Conservation (phyloP, 2,797 vertebrate genomes). For the Lepus townsendii region DNA sequence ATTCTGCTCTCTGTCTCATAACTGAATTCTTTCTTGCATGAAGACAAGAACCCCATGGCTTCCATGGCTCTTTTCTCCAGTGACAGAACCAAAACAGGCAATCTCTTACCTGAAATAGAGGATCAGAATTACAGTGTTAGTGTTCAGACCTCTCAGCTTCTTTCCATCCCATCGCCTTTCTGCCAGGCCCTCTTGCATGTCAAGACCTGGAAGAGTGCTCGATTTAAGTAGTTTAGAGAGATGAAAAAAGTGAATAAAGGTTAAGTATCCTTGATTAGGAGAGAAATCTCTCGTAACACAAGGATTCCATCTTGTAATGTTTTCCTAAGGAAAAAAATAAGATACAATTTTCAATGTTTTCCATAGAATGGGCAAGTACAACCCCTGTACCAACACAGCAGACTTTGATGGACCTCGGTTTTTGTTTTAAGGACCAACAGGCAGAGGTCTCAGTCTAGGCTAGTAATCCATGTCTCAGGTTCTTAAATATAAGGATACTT, state of each 20-base stretch:
- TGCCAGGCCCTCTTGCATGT: background rate
- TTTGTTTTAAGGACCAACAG: constrained; percentile 62
- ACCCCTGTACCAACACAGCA: background rate
- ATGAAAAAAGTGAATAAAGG: constrained; percentile 32
- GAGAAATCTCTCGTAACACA: background rate
- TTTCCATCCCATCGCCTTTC: background rate
- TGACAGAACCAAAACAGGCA: background rate
- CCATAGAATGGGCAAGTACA: background rate
- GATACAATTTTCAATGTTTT: background rate
- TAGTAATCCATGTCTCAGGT: constrained; percentile 43
- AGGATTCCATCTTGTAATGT: background rate
- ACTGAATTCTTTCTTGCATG: too few relatives aligned
- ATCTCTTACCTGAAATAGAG: background rate
- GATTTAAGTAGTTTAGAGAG: constrained; percentile 15
- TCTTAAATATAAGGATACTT: constrained; percentile 25
- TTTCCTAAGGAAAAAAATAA: constrained; percentile 7
- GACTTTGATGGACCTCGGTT: constrained; percentile 15
- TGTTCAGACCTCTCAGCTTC: background rate
- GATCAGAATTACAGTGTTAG: background rate
- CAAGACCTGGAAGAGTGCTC: background rate
- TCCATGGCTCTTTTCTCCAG: too few relatives aligned
- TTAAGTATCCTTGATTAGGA: background rate
- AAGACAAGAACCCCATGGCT: too few relatives aligned
- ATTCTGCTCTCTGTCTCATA: too few relatives aligned
- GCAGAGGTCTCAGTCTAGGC: background rate